Conservation (phyloP, 2,113 vertebrate genomes). For the Rhinolophus sinicus region DNA sequence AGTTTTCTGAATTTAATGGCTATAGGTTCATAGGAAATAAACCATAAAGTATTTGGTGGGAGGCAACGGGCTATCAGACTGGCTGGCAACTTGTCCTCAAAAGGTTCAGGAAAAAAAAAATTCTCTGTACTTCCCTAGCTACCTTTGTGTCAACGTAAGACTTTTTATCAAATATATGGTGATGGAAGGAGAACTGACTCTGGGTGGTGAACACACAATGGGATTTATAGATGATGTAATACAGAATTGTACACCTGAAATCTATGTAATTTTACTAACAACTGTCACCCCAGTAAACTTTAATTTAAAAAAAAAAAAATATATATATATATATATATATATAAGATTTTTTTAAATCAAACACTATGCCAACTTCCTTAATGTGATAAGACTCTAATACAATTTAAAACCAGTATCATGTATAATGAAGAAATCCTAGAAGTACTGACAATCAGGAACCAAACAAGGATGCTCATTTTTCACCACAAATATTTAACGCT, state of each 20-base stretch:
- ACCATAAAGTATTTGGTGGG: not conserved
- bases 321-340: no score
- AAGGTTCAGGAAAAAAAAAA: not conserved
- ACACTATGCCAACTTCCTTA: not conserved
- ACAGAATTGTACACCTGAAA: no score
- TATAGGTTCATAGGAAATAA: conserved; percentile 11
- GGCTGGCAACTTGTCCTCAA: not conserved
- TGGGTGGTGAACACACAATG: no score
- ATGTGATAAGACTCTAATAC: not conserved
- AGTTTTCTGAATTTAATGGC: not conserved
- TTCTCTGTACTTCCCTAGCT: not conserved
- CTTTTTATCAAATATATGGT: not conserved
- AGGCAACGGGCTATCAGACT: not conserved
- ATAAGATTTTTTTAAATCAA: not conserved
- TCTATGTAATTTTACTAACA: no score
- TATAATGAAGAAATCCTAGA: not conserved
- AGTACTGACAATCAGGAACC: not conserved
- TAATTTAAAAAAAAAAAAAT: no score
- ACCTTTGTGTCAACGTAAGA: not conserved
- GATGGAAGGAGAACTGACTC: no score
- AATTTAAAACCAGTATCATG: not conserved
- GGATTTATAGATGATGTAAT: no score
- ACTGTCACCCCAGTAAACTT: no score
- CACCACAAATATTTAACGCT: conserved; percentile 4
- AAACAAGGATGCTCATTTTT: conserved; percentile 27